Conservation (phyloP, 2,888 invertebrate genomes). For the Tinea pellionella region DNA sequence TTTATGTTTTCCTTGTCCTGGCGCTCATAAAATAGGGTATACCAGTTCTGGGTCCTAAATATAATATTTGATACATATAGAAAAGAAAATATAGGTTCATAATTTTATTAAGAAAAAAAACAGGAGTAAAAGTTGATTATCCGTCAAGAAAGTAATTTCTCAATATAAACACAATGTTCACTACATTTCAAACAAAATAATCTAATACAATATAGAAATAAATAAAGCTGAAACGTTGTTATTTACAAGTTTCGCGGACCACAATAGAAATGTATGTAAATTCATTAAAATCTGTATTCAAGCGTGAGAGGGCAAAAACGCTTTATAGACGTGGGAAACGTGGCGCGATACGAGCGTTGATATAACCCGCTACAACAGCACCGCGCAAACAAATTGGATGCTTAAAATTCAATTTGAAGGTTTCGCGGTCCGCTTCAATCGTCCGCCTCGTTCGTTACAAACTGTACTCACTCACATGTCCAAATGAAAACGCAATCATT, state of each 20-base stretch:
- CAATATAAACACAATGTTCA: no score
- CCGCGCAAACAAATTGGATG: conserved; percentile 66
- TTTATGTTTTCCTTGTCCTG: no score
- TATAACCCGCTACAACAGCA: conserved; percentile 34
- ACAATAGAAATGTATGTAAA: conserved; percentile 6
- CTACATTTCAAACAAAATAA: neutral
- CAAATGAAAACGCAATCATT: conserved; percentile 56
- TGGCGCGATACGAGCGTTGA: conserved; percentile 30
- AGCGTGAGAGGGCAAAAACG: conserved; percentile 31
- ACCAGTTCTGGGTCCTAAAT: no score
- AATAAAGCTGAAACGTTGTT: neutral
- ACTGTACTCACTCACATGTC: conserved; percentile 50
- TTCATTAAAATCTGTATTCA: conserved; percentile 10
- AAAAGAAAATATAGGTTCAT: no score
- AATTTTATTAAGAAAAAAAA: no score
- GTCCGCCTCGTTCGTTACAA: conserved; percentile 55
- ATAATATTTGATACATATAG: no score
- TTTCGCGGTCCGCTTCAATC: conserved; percentile 66
- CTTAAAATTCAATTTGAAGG: conserved; percentile 70
- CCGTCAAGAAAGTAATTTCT: no score
- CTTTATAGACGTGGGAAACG: conserved; percentile 49
- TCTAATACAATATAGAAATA: neutral
- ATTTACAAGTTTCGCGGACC: neutral
- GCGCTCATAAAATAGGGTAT: no score
- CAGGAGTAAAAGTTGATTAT: no score